A percentile compares a stretch with the other conserved stretches of the same genome.
Conservation (phyloP, 1,140 invertebrate genomes). For the Pachyrhynchus sulphureomaculatus region DNA sequence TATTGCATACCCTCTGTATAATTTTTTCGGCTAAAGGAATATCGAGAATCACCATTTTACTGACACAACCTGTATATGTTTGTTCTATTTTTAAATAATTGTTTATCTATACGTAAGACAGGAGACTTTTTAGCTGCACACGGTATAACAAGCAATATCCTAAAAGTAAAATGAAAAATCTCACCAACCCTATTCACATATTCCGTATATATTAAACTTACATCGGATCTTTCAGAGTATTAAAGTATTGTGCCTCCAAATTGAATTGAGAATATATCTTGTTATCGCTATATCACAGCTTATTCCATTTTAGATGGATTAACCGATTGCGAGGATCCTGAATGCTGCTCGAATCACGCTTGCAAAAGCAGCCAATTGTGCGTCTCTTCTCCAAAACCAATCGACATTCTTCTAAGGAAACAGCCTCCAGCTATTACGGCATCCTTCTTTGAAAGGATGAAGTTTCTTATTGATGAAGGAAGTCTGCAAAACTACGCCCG, state of each 20-base stretch:
- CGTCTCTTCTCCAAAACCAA: slow-evolving; percentile 88
- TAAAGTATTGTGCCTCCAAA: not conserved
- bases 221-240: no score
- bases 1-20: no score
- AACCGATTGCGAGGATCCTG: slow-evolving; percentile 95
- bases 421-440: slow-evolving; percentile 94
- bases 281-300: not conserved
- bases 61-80: no score
- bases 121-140: no score
- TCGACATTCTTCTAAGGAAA: slow-evolving; percentile 89
- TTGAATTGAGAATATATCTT: not conserved
- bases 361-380: slow-evolving; percentile 88
- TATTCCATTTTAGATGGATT: slow-evolving; percentile 75
- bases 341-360: slow-evolving; percentile 83
- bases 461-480: slow-evolving; percentile 96
- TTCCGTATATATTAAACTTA: no score
- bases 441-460: slow-evolving; percentile 97
- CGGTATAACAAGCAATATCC: no score
- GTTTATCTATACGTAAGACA: no score
- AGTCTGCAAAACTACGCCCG: slow-evolving; percentile 96
- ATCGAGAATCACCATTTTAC: no score
- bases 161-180: no score
- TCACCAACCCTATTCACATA: no score
- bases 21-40: no score
- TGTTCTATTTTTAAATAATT: no score